Conservation (phyloP, 1,140 invertebrate genomes). For the Bilobella aurantiaca region DNA sequence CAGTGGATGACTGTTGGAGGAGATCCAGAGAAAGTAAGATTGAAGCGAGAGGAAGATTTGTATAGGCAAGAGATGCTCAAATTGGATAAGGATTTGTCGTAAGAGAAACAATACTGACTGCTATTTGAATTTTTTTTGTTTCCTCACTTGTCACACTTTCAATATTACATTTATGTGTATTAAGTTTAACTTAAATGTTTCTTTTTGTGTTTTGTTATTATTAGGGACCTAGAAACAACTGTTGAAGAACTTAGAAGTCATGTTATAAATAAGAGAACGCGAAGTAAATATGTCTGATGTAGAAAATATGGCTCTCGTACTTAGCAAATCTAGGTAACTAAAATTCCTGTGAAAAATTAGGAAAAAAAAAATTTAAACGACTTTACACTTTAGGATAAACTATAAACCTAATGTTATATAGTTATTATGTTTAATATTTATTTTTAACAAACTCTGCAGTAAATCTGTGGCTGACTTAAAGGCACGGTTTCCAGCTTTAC, state of each 20-base stretch:
- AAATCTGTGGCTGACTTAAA: constrained; percentile 93
- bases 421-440: constrained; percentile 5
- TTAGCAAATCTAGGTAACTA: constrained; percentile 74
- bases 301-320: constrained; percentile 85
- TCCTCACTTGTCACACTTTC: too few relatives aligned
- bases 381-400: too few relatives aligned
- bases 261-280: constrained; percentile 84
- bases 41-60: constrained; percentile 66
- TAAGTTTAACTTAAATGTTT: too few relatives aligned
- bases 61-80: constrained; percentile 83
- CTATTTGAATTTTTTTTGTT: background rate
- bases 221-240: constrained; percentile 77
- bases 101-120: constrained; percentile 34
- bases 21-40: constrained; percentile 36
- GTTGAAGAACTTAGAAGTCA: constrained; percentile 89
- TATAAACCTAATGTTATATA: too few relatives aligned
- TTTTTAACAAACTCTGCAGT: constrained; percentile 46
- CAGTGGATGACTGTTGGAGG: constrained; percentile 25
- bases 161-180: too few relatives aligned
- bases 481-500: constrained; percentile 74
- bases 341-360: too few relatives aligned
- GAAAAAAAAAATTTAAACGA: too few relatives aligned
- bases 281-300: constrained; percentile 94
- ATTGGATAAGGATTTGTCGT: constrained; percentile 81
- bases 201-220: constrained; percentile 24